Percentiles rank a stretch among this genome's conserved stretches.
These are phyloP conservation scores for Strigamia crassipes DNA, from an alignment of 2,888 invertebrate species.

Conservation along the genomic window DNA sequence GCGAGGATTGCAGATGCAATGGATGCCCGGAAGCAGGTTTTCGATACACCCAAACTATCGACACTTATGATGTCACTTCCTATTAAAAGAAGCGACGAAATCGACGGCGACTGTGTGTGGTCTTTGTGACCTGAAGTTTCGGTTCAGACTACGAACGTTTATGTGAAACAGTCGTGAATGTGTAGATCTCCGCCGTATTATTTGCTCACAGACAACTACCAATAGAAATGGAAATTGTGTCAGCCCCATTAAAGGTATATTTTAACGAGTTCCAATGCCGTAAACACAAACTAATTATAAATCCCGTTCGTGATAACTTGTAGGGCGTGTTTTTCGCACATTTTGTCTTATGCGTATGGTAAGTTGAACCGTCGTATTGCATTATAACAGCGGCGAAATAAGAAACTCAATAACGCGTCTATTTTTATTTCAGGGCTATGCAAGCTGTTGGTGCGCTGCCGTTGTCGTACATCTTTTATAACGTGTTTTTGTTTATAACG, in stretches of 20 bases:
- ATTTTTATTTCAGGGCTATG: constrained; percentile 25
- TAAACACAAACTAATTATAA: background rate
- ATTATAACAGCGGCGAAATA: background rate
- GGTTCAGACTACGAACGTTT: background rate
- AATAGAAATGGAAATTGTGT: constrained; percentile 39
- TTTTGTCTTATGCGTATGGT: constrained; percentile 34
- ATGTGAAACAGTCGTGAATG: background rate
- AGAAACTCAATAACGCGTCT: background rate
- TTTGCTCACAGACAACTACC: background rate
- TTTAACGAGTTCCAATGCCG: background rate
- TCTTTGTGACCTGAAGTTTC: background rate
- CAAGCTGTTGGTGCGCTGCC: background rate
- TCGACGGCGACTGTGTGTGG: background rate
- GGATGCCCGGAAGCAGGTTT: background rate
- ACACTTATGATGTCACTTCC: constrained; percentile 12
- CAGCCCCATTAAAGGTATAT: constrained; percentile 38
- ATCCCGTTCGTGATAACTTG: background rate
- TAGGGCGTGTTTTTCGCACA: constrained; percentile 43
- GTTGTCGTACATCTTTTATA: constrained; percentile 50
- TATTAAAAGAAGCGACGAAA: background rate
- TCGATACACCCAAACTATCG: background rate
- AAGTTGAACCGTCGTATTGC: background rate
- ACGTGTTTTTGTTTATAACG: constrained; percentile 51
- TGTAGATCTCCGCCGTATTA: background rate
- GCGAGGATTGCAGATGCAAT: background rate